phyloP scores from a whole-genome alignment of 1,140 invertebrate species.

The Eciton burchellii region DNA sequence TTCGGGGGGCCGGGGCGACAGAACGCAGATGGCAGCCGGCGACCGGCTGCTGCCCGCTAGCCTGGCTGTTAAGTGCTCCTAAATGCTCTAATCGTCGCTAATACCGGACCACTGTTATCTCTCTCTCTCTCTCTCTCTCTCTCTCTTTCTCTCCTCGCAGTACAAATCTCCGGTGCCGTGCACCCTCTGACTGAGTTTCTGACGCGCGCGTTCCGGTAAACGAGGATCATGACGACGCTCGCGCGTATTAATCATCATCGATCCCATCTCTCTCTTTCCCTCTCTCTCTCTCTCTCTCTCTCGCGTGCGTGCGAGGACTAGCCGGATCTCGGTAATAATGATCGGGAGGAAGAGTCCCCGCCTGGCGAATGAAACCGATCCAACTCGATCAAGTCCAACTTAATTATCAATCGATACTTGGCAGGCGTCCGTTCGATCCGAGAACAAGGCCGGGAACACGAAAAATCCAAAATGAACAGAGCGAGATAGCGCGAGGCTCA shows the following conservation, averaged over 20 bases:
- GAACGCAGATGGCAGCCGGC: conserved; percentile 51
- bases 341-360: conserved; percentile 48
- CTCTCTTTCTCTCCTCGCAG: background rate
- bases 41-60: conserved; percentile 11
- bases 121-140: conserved; percentile 21
- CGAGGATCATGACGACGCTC: conserved; percentile 53
- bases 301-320: background rate
- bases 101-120: conserved; percentile 35
- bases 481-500: too few species aligned
- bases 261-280: background rate
- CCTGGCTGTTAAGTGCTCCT: conserved; percentile 51
- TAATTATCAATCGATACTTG: too few species aligned
- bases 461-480: too few species aligned
- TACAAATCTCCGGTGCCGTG: conserved; percentile 21
- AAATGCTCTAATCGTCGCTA: conserved; percentile 45
- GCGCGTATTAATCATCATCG: conserved; percentile 49
- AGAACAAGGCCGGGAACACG: too few species aligned
- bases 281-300: too few species aligned
- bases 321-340: conserved; percentile 35
- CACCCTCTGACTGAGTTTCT: too few species aligned
- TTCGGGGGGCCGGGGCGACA: conserved; percentile 19
- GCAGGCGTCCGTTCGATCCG: too few species aligned
- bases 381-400: too few species aligned
- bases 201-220: too few species aligned
- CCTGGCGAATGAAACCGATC: too few species aligned